Evolutionary conservation across 2,888 invertebrate species (phyloP), one percentile per base, ranked within the genome.

Genomic region (Eupithecia subfuscata): DNA sequence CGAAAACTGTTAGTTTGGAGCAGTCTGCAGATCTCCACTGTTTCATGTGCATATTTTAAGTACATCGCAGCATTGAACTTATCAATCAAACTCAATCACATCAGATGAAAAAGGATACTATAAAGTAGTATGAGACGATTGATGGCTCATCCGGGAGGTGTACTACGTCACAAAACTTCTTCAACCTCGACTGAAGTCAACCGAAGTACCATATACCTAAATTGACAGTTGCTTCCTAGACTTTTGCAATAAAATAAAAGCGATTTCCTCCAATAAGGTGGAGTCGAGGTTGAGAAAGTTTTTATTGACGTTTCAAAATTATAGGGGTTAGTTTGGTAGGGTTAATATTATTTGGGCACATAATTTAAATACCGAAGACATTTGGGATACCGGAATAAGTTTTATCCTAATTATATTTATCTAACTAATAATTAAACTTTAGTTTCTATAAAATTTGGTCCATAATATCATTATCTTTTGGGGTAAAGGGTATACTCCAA

Each of bases 191-290:
- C 12, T 56, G 56, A 56, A 56, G 12, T 56, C 11, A 56, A 14
- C 25, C 60, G 60, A 56, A 56, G 14, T 12, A 25, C 14, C 6
- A 1, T 25, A 60, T 14, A 25, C 60, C 14, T 25, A 25, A 60
- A 60, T 60, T 25, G 60, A 25, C 25, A 60, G 60, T 60, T 25
- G 60, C 25, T 56, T 56, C 22, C 56, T 60, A 60, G 60, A 25
- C 22, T 60, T 60, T 60, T 25, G 60, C 60, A 25, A 60, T 60
- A 25, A 60, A 60, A 60, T 60, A 25, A 25, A 60, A 60, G 60
- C 25, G 25, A 60, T 60, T 60, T 25, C 60, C 60, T 60, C 60
- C 25, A 60, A 60, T 60, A 60, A 25, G 25, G 25, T 25, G 11
- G 22, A n/a, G 12, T 22, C 56, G 22, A 60, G 60, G 60, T 60